A percentile compares a stretch with the other conserved stretches of the same genome.
phyloP scores from a whole-genome alignment of 2,888 invertebrate genomes.

The Fragum sueziense region DNA sequence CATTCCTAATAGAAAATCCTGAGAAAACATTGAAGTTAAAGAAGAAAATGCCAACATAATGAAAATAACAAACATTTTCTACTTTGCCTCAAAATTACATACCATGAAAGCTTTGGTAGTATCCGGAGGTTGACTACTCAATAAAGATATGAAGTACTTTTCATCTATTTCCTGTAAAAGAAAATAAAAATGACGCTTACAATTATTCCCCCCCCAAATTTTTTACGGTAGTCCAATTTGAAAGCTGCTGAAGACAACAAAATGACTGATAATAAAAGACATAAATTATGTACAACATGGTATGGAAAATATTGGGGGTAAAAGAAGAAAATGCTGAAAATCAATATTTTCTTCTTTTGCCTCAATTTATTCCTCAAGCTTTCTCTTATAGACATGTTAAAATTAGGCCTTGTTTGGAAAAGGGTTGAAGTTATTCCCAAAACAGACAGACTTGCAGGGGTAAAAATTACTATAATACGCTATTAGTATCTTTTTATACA shows the following conservation, averaged over 20 bases:
- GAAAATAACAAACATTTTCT: too few species aligned
- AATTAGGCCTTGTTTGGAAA: background rate
- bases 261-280: too few species aligned
- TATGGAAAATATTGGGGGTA: too few species aligned
- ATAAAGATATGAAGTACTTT: conserved; percentile 67
- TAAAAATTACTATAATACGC: too few species aligned
- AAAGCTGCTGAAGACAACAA: background rate
- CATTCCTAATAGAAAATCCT: too few species aligned
- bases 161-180: conserved; percentile 72
- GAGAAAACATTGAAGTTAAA: too few species aligned
- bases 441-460: too few species aligned
- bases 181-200: background rate
- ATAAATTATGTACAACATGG: too few species aligned
- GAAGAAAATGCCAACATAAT: too few species aligned
- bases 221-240: background rate
- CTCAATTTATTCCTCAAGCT: background rate
- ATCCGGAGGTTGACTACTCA: conserved; percentile 65
- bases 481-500: too few species aligned
- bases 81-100: too few species aligned
- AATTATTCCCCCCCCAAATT: background rate
- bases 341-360: background rate
- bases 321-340: background rate
- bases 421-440: too few species aligned
- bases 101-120: conserved; percentile 74
- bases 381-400: background rate